A percentile compares a stretch with the other conserved stretches of the same genome.
Evolutionary conservation across 1,140 invertebrate genomes (phyloP).

Genomic region (Tyrophagus putrescentiae): DNA sequence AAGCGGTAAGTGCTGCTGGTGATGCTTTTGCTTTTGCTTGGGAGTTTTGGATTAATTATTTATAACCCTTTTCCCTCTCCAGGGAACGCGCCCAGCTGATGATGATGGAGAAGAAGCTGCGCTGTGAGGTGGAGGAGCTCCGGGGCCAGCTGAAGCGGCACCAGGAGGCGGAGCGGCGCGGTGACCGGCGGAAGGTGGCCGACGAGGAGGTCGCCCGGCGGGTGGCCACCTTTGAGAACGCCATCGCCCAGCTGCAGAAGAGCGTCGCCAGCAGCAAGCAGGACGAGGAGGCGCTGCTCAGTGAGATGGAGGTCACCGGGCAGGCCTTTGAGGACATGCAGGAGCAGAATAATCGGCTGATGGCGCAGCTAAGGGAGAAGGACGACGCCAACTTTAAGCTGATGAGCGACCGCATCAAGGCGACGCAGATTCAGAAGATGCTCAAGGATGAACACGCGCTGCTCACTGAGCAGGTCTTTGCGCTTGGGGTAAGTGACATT

Average conservation of each 20-base stretch:
- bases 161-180: constrained; percentile 72
- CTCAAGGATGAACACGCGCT: constrained; percentile 84
- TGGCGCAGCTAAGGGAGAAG: constrained; percentile 90
- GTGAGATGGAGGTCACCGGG: constrained; percentile 98
- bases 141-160: constrained; percentile 35
- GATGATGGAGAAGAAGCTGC: constrained; percentile 78
- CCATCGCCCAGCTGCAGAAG: constrained; percentile 42
- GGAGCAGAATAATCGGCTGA: constrained; percentile 87
- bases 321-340: constrained; percentile 99
- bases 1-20: constrained; percentile 41
- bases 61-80: constrained; percentile 8
- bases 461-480: constrained; percentile 69
- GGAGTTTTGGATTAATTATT: neutral
- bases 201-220: constrained; percentile 81
- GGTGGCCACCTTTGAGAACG: constrained; percentile 86
- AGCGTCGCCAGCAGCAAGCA: constrained; percentile 55
- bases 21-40: neutral
- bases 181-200: constrained; percentile 69
- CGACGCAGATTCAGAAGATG: constrained; percentile 86
- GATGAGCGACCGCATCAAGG: constrained; percentile 94
- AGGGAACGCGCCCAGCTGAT: constrained; percentile 45
- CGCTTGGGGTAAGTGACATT: constrained; percentile 42
- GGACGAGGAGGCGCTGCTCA: constrained; percentile 91
- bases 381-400: constrained; percentile 99
- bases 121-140: constrained; percentile 75